phyloP scores from a whole-genome alignment of 1,140 invertebrate genomes.

The Drosophila nebulosa region DNA sequence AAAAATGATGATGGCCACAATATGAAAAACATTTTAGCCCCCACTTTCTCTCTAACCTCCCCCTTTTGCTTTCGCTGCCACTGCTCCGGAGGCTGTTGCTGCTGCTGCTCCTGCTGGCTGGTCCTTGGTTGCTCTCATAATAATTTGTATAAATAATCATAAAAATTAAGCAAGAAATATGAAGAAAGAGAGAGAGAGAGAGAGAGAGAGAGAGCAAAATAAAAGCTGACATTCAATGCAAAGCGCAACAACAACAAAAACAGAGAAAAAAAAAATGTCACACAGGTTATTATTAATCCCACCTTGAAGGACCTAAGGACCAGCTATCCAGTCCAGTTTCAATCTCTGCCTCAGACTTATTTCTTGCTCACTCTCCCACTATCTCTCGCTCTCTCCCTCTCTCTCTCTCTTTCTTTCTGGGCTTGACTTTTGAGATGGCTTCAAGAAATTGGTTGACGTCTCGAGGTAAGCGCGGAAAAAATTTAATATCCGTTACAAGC shows the following conservation, averaged over 20 bases:
- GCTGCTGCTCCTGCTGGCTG: slow-evolving; percentile 2
- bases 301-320: not conserved
- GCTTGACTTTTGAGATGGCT: slow-evolving; percentile 45
- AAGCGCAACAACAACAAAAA: not conserved
- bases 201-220: slow-evolving; percentile 21
- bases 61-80: not conserved
- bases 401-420: not conserved
- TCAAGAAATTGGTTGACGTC: slow-evolving; percentile 44
- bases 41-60: not conserved
- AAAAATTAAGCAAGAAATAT: slow-evolving; percentile 44
- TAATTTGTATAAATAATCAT: slow-evolving; percentile 56
- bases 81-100: not conserved
- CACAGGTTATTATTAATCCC: slow-evolving; percentile 29
- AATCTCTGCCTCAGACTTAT: not conserved
- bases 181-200: slow-evolving; percentile 2
- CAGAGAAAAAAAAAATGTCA: slow-evolving; percentile 7
- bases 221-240: slow-evolving; percentile 52
- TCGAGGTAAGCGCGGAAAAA: slow-evolving; percentile 69
- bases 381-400: slow-evolving; percentile 7
- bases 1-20: slow-evolving; percentile 43
- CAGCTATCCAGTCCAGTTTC: not conserved
- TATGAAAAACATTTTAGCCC: slow-evolving; percentile 47
- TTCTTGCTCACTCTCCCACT: not conserved
- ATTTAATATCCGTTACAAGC: slow-evolving; percentile 75
- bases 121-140: slow-evolving; percentile 16